Conservation (phyloP, 2,113 vertebrate species). For the Albula glossodonta region DNA sequence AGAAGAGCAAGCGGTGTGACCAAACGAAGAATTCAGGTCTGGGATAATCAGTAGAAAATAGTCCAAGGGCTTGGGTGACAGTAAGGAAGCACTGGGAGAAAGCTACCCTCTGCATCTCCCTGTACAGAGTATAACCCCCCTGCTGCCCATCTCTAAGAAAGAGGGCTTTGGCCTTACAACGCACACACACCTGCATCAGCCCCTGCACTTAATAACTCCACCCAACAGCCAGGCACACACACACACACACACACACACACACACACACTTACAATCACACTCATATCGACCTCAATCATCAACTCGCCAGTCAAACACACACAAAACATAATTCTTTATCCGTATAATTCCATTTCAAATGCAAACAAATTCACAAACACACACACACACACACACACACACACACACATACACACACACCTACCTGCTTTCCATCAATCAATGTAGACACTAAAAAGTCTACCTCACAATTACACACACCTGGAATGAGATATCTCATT, state of each 20-base stretch:
- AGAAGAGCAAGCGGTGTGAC: slow-evolving; percentile 97
- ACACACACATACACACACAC: slow-evolving; percentile 1
- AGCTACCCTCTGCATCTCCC: slow-evolving; percentile 70
- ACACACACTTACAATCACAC: not conserved
- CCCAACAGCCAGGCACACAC: not conserved
- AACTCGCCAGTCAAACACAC: not conserved
- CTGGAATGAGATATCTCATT: not conserved
- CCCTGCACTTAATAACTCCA: not conserved
- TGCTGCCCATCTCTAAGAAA: slow-evolving; percentile 37
- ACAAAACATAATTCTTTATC: not conserved
- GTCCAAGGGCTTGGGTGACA: slow-evolving; percentile 81
- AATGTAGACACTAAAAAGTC: not conserved
- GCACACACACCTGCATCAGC: slow-evolving; percentile 36
- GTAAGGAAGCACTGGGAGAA: slow-evolving; percentile 82
- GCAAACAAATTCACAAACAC: no score
- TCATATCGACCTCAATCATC: not conserved
- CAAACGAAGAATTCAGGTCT: slow-evolving; percentile 94
- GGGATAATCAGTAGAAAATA: slow-evolving; percentile 82
- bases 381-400: not conserved
- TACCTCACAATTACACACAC: not conserved
- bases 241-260: slow-evolving; percentile 10
- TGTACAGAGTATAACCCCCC: slow-evolving; percentile 52
- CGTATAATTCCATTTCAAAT: no score
- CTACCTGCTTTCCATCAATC: not conserved
- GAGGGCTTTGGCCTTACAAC: slow-evolving; percentile 40